These are phyloP conservation scores for Scelioninae gen. 1 DNA, from an alignment of 2,888 invertebrate species.

Conservation along the genomic window DNA sequence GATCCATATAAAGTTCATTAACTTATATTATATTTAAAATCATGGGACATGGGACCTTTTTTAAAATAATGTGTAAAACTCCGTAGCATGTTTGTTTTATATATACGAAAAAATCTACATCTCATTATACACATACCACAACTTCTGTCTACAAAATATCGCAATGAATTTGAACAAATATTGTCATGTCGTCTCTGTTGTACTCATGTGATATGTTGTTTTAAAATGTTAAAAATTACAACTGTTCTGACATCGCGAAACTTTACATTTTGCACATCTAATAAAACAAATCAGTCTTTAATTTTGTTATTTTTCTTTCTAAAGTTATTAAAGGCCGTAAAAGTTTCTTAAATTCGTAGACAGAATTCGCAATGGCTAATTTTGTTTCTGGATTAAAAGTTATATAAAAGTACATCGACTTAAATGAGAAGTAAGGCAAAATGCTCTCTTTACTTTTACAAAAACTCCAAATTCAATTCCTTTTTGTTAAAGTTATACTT, in stretches of 20 bases:
- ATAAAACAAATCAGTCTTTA: conserved; percentile 23
- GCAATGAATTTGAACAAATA: conserved; percentile 9
- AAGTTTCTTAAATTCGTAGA: not conserved
- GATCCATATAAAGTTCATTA: too few relatives aligned
- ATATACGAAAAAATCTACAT: too few relatives aligned
- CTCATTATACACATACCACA: too few relatives aligned
- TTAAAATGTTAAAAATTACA: conserved; percentile 3
- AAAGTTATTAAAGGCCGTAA: not conserved
- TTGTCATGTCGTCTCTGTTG: conserved; percentile 39
- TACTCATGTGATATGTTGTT: conserved; percentile 46
- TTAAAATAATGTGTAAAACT: too few relatives aligned
- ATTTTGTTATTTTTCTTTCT: not conserved
- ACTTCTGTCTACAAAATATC: not conserved
- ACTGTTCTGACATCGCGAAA: not conserved
- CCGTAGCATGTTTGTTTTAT: too few relatives aligned
- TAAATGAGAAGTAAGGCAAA: conserved; percentile 7
- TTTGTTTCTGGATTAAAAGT: not conserved
- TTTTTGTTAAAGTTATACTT: not conserved
- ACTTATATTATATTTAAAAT: too few relatives aligned
- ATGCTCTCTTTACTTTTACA: not conserved
- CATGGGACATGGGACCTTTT: too few relatives aligned
- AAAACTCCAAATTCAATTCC: conserved; percentile 1
- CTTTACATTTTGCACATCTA: not conserved
- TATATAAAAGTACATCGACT: conserved; percentile 7
- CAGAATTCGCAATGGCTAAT: not conserved